phyloP scores from a whole-genome alignment of 2,888 invertebrate species.

The Andrena flavipes region DNA sequence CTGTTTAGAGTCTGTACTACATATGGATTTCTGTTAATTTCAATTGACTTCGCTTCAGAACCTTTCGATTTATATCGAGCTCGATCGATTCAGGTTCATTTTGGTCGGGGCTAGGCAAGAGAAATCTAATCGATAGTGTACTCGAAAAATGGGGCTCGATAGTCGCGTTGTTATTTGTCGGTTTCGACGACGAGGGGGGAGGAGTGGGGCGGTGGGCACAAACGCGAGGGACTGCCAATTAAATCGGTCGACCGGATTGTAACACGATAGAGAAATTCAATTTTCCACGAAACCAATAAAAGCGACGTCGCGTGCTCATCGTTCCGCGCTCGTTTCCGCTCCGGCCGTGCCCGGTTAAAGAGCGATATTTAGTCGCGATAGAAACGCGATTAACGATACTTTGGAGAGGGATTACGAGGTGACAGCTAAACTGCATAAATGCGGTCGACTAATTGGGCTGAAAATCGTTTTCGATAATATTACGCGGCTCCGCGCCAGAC shows the following conservation, averaged over 20 bases:
- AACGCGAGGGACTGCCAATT: conserved; percentile 44
- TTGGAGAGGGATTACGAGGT: conserved; percentile 21
- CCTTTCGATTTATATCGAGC: neutral
- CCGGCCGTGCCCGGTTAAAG: conserved; percentile 29
- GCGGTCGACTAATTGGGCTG: conserved; percentile 16
- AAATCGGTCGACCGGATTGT: conserved; percentile 48
- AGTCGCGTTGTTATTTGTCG: conserved; percentile 12
- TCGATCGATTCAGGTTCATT: neutral
- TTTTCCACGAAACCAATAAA: conserved; percentile 56
- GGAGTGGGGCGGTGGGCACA: neutral
- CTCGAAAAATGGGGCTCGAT: conserved; percentile 10
- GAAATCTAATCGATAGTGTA: neutral
- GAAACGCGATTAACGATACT: conserved; percentile 44
- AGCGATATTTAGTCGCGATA: conserved; percentile 45
- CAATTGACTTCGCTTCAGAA: neutral
- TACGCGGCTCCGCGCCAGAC: neutral
- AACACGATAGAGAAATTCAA: conserved; percentile 57
- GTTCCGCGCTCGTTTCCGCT: conserved; percentile 33
- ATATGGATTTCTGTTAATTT: neutral
- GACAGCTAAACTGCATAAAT: conserved; percentile 18
- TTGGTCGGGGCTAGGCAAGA: neutral
- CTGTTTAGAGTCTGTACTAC: neutral
- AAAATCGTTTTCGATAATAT: conserved; percentile 24
- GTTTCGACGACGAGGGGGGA: neutral
- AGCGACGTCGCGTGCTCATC: conserved; percentile 40